Base-by-base conservation (phyloP, 2,113 vertebrate species). In the Paradisaea rubra region DNA sequence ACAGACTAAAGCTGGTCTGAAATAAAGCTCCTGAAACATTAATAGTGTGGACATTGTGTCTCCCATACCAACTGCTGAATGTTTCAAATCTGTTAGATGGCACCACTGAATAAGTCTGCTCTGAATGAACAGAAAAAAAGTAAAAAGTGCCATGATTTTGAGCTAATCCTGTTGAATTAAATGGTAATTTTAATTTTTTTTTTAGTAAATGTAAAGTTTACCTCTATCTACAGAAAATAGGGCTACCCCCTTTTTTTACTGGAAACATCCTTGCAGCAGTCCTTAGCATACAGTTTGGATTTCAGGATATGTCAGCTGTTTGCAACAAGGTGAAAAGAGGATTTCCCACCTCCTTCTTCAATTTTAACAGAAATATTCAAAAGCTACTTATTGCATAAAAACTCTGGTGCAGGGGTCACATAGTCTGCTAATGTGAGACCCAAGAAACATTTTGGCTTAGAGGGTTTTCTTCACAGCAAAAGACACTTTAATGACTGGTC, bases 401-500 rank as follows among this genome's bases (percentile, higher is more conserved):
- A 68, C 76, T 88, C 91, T 91, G 86, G 72, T 89, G 47, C 88
- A 93, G 63, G 42, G 42, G 69, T 92, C 90, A 90, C 54, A 63
- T 91, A 83, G 70, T 54, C 85, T 95, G 84, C 80, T 91, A 76
- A 91, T 90, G 8, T 94, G 89, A 93, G 81, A 92, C 60, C 53
- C 71, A 56, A 77, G 57, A 88, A 78, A 80, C 69, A 86, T 95
- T 96, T 96, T 93, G 92, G 73, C 86, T 90, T 76, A 92, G 64
- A 96, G 70, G 53, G 45, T 89, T 89, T 95, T 94, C 85, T 94
- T 96, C 89, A 86, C 85, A 85, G 69, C 92, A 96, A 95, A 94
- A 92, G 61, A 88, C 52, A 76, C 49, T 95, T 96, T 95, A 96
- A 97, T 96, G 82, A 95, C 94, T 96, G 96, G 94, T 97, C 96